Evolutionary conservation across 2,797 vertebrate genomes (phyloP).

Genomic region (Schizopygopsis malacanthus): DNA sequence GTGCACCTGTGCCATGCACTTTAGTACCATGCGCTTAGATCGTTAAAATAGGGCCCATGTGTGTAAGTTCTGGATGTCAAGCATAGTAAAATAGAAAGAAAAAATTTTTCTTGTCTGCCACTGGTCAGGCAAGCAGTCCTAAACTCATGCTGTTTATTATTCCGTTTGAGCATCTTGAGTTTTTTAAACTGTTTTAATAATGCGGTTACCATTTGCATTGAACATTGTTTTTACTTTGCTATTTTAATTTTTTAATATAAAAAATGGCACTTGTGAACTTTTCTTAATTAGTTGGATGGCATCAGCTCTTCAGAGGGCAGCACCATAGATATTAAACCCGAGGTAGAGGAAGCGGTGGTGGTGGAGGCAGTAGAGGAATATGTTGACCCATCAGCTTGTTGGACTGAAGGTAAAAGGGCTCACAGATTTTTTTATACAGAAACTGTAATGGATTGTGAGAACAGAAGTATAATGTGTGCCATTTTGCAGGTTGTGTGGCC

Average conservation of each 20-base stretch:
- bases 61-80: background rate
- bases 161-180: background rate
- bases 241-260: background rate
- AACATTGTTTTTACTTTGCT: constrained; percentile 2
- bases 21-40: too few species aligned
- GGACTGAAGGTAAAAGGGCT: constrained; percentile 88
- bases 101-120: background rate
- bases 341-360: constrained; percentile 91
- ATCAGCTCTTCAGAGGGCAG: constrained; percentile 98
- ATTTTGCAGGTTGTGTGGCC: constrained; percentile 85
- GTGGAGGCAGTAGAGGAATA: constrained; percentile 96
- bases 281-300: constrained; percentile 86
- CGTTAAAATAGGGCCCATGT: too few species aligned
- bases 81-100: background rate
- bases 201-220: background rate
- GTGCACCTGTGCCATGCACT: too few species aligned
- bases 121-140: background rate
- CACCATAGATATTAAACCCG: constrained; percentile 97
- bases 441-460: background rate
- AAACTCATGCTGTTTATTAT: background rate
- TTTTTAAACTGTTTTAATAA: background rate
- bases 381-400: constrained; percentile 93
- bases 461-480: background rate
- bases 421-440: background rate
- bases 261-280: constrained; percentile 13